These are phyloP conservation scores for Lasioglossum pauxillum DNA, from an alignment of 2,888 invertebrate genomes.

Conservation along the genomic window DNA sequence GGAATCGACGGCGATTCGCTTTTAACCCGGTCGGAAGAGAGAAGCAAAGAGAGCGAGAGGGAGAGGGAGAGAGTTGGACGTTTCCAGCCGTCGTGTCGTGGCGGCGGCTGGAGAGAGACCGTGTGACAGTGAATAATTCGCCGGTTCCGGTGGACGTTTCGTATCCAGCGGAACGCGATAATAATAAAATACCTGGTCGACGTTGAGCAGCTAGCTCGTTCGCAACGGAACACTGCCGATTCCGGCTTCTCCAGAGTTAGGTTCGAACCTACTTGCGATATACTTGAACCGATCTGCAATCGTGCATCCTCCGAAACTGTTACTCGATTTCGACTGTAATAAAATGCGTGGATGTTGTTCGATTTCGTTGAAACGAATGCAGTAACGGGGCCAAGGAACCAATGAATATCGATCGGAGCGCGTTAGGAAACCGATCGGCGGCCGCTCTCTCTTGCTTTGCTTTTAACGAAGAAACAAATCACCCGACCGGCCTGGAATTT, in stretches of 20 bases:
- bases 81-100: background rate
- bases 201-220: background rate
- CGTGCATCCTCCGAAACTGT: background rate
- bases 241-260: background rate
- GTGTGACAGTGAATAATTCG: constrained; percentile 63
- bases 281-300: no score
- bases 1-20: constrained; percentile 71
- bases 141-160: constrained; percentile 30
- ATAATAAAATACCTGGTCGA: constrained; percentile 38
- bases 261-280: no score
- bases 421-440: constrained; percentile 20
- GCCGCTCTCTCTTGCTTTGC: constrained; percentile 29
- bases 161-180: constrained; percentile 11
- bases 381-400: background rate
- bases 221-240: background rate
- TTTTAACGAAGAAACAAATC: constrained; percentile 64
- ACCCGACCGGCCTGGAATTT: constrained; percentile 47
- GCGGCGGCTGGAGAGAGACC: background rate
- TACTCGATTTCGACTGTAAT: background rate
- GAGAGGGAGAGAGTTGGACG: background rate
- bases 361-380: background rate
- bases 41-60: background rate
- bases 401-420: constrained; percentile 7
- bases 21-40: constrained; percentile 52
- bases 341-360: background rate